These are phyloP conservation scores for Pterophyllum scalare DNA, from an alignment of 2,113 vertebrate genomes.

Conservation along the genomic window DNA sequence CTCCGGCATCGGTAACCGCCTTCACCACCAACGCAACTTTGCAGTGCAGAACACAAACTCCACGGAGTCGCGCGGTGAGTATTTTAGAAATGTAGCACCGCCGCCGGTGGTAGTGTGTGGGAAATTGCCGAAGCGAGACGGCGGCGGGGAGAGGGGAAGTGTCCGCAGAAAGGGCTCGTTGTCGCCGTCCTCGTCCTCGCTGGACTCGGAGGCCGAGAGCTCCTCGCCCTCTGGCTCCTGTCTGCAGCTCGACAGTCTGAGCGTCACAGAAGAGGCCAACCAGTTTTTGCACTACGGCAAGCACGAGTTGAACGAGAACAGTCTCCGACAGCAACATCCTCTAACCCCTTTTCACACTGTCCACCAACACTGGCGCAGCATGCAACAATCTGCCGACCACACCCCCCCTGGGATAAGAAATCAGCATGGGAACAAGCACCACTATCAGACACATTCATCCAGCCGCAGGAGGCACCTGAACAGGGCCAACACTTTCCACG, in stretches of 20 bases:
- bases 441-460: conserved; percentile 65
- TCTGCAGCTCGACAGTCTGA: conserved; percentile 72
- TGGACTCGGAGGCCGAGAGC: conserved; percentile 79
- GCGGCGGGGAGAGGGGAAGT: conserved; percentile 55
- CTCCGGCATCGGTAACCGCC: conserved; percentile 74
- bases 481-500: conserved; percentile 92
- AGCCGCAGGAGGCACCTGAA: conserved; percentile 93
- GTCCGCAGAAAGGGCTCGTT: conserved; percentile 75
- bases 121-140: conserved; percentile 62
- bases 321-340: conserved; percentile 49
- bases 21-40: conserved; percentile 76
- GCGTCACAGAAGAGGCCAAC: conserved; percentile 62
- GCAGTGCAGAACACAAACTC: conserved; percentile 75
- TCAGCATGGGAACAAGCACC: conserved; percentile 75
- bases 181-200: conserved; percentile 76
- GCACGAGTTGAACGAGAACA: conserved; percentile 65
- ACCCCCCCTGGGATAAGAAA: conserved; percentile 72
- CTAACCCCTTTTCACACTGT: conserved; percentile 46
- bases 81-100: conserved; percentile 51
- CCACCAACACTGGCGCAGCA: conserved; percentile 74
- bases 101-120: conserved; percentile 62
- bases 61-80: conserved; percentile 83
- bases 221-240: conserved; percentile 68
- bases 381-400: conserved; percentile 74
- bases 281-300: conserved; percentile 67